Conservation (phyloP, 2,113 vertebrate species). For the Marcusenius ussheri region DNA sequence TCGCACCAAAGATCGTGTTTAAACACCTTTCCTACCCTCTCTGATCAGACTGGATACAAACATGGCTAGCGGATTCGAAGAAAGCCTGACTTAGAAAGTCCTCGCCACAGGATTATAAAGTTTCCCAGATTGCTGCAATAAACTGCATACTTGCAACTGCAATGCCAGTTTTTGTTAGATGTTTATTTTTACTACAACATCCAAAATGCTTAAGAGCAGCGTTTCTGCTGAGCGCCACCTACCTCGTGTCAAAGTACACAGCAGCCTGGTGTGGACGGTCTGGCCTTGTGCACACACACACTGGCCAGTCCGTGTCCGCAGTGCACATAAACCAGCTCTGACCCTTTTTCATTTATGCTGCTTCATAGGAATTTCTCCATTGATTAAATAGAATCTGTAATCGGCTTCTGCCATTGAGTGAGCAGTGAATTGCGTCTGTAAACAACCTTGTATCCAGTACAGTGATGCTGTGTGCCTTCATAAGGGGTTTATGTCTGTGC, state of each 20-base stretch:
- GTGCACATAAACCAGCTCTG: neutral
- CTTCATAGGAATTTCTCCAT: neutral
- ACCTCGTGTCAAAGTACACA: neutral
- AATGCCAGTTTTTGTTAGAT: neutral
- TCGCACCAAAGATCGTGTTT: neutral
- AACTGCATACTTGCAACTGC: no score
- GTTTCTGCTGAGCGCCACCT: neutral
- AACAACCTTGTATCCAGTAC: neutral
- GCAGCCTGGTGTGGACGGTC: neutral
- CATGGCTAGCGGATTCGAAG: no score
- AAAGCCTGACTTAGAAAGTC: no score
- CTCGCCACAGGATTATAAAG: no score
- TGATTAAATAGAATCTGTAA: neutral
- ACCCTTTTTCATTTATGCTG: neutral
- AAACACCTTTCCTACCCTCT: neutral
- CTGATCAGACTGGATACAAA: no score
- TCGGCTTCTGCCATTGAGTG: neutral
- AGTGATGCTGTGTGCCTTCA: neutral
- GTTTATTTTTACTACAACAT: neutral
- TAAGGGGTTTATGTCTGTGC: neutral
- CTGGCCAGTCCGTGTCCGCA: neutral
- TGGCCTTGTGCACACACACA: fast-evolving
- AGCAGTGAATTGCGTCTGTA: neutral
- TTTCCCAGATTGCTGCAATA: no score
- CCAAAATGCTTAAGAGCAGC: neutral